phyloP scores from a whole-genome alignment of 2,888 invertebrate species.

The Dascillus cervinus region DNA sequence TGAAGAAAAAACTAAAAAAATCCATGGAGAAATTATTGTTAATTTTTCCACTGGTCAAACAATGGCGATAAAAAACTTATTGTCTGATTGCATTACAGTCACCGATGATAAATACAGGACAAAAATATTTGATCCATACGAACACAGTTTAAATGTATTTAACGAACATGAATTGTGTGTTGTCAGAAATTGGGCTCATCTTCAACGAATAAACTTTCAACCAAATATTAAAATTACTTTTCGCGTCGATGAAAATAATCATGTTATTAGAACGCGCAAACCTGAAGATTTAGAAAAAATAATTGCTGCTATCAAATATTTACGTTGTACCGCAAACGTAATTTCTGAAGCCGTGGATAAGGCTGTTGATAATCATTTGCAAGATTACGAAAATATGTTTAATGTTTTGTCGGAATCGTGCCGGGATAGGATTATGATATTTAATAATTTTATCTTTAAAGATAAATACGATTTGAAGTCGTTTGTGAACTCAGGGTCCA shows the following conservation, averaged over 20 bases:
- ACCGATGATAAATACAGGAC: background rate
- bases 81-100: background rate
- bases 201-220: constrained; percentile 1
- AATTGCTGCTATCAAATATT: constrained; percentile 8
- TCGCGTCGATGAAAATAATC: too few relatives aligned
- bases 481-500: constrained; percentile 2
- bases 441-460: constrained; percentile 6
- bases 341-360: too few relatives aligned
- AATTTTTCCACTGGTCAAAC: constrained; percentile 6
- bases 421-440: constrained; percentile 3
- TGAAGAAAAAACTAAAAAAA: constrained; percentile 1
- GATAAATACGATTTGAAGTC: constrained; percentile 8
- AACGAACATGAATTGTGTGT: constrained; percentile 9
- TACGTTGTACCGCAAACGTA: too few relatives aligned
- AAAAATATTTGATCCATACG: background rate
- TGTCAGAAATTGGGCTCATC: constrained; percentile 6
- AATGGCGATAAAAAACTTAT: background rate
- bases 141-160: constrained; percentile 12
- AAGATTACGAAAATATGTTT: too few relatives aligned
- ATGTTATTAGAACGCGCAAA: too few relatives aligned
- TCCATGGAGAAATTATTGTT: constrained; percentile 4
- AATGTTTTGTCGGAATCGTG: too few relatives aligned
- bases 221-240: constrained; percentile 8
- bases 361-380: too few relatives aligned
- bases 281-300: too few relatives aligned